Conservation (phyloP, 2,113 vertebrate species). For the Charadrius vociferus region DNA sequence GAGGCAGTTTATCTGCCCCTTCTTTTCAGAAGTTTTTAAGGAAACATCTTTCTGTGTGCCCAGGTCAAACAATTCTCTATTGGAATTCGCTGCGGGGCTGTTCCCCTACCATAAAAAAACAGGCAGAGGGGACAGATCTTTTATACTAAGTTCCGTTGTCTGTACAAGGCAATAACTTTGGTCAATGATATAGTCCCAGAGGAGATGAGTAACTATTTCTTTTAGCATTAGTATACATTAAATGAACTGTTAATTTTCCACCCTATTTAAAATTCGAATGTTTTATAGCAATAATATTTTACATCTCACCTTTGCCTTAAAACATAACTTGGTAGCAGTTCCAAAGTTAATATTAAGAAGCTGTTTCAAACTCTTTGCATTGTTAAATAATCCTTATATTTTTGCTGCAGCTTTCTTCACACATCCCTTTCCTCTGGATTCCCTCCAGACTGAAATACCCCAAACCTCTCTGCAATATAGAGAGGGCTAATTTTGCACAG, state of each 20-base stretch:
- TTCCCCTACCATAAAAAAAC: conserved; percentile 15
- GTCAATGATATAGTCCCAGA: background rate
- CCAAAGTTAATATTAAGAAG: background rate
- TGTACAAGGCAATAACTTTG: background rate
- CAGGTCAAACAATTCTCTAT: background rate
- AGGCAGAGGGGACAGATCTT: conserved; percentile 13
- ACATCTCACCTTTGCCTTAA: background rate
- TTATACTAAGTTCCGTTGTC: background rate
- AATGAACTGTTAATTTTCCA: background rate
- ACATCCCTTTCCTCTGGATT: background rate
- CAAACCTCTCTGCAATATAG: background rate
- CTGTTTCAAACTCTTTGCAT: background rate
- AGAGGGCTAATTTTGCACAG: background rate
- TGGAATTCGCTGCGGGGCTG: background rate
- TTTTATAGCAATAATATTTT: background rate
- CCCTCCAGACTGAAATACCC: background rate
- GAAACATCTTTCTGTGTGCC: background rate
- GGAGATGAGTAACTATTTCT: background rate
- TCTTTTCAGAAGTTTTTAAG: conserved; percentile 2
- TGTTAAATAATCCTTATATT: background rate
- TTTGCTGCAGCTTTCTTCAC: background rate
- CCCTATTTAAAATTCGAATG: background rate
- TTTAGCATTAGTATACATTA: background rate
- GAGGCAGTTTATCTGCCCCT: background rate
- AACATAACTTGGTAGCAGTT: background rate